Base-by-base conservation (phyloP, 2,113 vertebrate genomes). In the Terrapene triunguis region DNA sequence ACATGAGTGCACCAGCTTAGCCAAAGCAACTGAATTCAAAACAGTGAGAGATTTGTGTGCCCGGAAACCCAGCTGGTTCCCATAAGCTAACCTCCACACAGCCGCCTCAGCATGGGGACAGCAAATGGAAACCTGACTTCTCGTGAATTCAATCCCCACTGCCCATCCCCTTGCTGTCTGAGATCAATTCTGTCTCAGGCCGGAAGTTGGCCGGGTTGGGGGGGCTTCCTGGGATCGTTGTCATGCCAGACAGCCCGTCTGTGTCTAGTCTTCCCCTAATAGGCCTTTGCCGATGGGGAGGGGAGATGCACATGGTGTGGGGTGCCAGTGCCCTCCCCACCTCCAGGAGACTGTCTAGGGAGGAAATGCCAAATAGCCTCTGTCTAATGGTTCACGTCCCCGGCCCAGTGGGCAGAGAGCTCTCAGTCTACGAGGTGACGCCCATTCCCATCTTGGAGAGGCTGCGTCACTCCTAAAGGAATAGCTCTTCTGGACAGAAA, bases 301-400 rank as follows among this genome's bases (percentile, higher is more conserved):
- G 0, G 89, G 19, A 0, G 0, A 0, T 84, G 59, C 62, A 13
- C 54, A 48, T 29, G 24, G 3, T 19, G 8, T 81, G 14, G 72
- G 14, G 6, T 35, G 14, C 54, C 62, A 83, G 13, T 85, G 42
- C 32, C 22, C 48, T 19, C n/a, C 87, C 5, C 38, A 42, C 35
- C 74, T 82, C 42, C 29, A n/a, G 32, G 74, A 91, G 32, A 10
- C 24, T 4, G 38, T 38, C 35, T 89, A 62, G 79, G 82, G 42
- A 84, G 10, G 44, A 44, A 12, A 50, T 59, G 22, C 69, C 32
- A 65, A 29, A 44, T 35, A 35, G 19, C 82, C 32, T 55, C 16
- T 44, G 42, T 42, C 12, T 24, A 42, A 44, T 12, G 10, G 42
- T 82, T 82, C 17, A 57, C 17, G 7, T 55, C 32, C 29, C 59